Conservation (phyloP, 2,113 vertebrate genomes). For the Tinamus guttatus region DNA sequence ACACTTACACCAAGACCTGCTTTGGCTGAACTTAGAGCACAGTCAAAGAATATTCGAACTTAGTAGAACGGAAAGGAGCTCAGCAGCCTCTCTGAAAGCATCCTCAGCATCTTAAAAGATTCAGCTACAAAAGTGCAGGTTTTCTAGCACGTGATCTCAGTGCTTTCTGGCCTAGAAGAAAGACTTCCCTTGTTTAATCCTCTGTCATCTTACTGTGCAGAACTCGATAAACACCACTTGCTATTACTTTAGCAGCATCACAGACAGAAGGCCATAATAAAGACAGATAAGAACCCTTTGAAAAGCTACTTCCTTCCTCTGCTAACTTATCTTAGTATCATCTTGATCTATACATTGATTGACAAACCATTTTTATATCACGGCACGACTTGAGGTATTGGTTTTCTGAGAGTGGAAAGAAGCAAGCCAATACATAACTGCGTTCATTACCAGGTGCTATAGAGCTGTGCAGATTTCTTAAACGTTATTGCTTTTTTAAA, state of each 20-base stretch:
- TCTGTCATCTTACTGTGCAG: not conserved
- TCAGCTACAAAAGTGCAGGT: not conserved
- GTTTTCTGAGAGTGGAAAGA: not conserved
- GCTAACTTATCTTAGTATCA: slow-evolving; percentile 12
- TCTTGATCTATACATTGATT: slow-evolving; percentile 21
- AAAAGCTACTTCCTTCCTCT: slow-evolving; percentile 30
- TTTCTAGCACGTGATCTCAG: not conserved
- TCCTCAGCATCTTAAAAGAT: not conserved
- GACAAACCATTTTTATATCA: slow-evolving; percentile 52
- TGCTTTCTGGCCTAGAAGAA: not conserved
- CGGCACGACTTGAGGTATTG: not conserved
- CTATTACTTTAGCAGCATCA: not conserved
- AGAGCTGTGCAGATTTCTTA: not conserved
- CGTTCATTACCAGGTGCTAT: not conserved
- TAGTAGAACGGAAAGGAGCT: not conserved
- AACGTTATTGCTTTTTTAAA: not conserved
- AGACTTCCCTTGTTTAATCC: not conserved
- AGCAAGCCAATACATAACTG: not conserved
- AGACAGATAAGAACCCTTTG: slow-evolving; percentile 40
- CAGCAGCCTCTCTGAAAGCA: not conserved
- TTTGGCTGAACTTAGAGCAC: not conserved
- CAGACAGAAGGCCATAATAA: not conserved
- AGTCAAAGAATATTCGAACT: not conserved
- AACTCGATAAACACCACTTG: not conserved
- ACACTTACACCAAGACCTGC: not conserved